These are phyloP conservation scores for Oncorhynchus clarkii DNA, from an alignment of 2,113 vertebrate species.

Conservation along the genomic window DNA sequence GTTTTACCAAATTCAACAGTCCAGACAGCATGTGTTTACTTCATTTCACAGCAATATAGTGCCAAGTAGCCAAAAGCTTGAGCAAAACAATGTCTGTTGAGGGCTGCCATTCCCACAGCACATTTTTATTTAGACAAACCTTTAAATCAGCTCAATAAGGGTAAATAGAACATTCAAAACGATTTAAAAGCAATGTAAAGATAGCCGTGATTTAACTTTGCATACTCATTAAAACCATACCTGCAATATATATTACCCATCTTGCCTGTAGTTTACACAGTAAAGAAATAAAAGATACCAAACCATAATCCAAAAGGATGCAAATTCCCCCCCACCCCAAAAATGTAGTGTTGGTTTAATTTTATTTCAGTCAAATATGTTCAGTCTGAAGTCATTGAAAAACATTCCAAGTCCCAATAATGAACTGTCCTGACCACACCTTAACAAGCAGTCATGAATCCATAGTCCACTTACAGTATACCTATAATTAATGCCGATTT, in stretches of 20 bases:
- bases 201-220: conserved; percentile 38
- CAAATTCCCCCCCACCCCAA: conserved; percentile 9
- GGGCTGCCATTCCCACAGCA: conserved; percentile 70
- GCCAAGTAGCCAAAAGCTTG: conserved; percentile 45
- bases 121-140: conserved; percentile 75
- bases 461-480: conserved; percentile 18
- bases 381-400: conserved; percentile 25
- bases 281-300: conserved; percentile 32
- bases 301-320: conserved; percentile 19
- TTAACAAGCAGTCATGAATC: conserved; percentile 31
- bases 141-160: conserved; percentile 50
- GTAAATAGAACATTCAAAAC: conserved; percentile 54
- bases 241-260: conserved; percentile 65
- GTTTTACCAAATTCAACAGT: conserved; percentile 7
- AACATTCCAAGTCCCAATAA: conserved; percentile 46
- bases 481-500: conserved; percentile 21
- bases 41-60: conserved; percentile 57
- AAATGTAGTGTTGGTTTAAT: conserved; percentile 11
- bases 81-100: conserved; percentile 57
- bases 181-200: conserved; percentile 38
- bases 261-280: conserved; percentile 54
- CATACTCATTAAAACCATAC: conserved; percentile 55
- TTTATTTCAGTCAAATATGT: conserved; percentile 1
- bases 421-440: conserved; percentile 55
- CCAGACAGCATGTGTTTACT: conserved; percentile 33